Conservation (phyloP, 2,113 vertebrate genomes). For the Festucalex cinctus region DNA sequence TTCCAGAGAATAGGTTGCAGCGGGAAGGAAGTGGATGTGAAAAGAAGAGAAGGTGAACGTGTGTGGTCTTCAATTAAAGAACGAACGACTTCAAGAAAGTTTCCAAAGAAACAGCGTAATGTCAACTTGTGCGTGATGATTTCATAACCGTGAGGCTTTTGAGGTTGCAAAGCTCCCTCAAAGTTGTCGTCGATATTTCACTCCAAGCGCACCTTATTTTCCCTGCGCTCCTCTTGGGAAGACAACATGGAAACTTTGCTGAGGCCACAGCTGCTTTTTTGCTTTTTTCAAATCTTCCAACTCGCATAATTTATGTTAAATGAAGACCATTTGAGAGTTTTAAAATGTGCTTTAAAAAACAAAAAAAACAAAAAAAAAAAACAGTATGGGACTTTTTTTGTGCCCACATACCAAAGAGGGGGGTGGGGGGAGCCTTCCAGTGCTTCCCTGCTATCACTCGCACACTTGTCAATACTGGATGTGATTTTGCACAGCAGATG, state of each 20-base stretch:
- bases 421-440: conserved; percentile 11
- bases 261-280: not conserved
- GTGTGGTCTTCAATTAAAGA: conserved; percentile 31
- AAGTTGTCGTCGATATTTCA: not conserved
- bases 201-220: conserved; percentile 27
- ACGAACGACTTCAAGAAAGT: conserved; percentile 13
- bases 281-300: conserved; percentile 1
- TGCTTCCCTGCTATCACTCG: conserved; percentile 43
- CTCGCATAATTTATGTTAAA: conserved; percentile 13
- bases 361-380: not conserved
- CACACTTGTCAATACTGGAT: conserved; percentile 33
- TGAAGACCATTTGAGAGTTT: not conserved
- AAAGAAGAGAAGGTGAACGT: conserved; percentile 29
- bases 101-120: conserved; percentile 27
- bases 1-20: conserved; percentile 39
- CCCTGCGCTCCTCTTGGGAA: conserved; percentile 13
- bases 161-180: conserved; percentile 22
- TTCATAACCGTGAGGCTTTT: conserved; percentile 26
- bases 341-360: conserved; percentile 12
- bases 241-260: conserved; percentile 37
- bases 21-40: conserved; percentile 34
- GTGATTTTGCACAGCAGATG: conserved; percentile 50
- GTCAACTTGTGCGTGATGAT: conserved; percentile 26
- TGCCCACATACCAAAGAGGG: conserved; percentile 13
- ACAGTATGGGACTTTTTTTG: not conserved